Base-by-base conservation (phyloP, 2,888 invertebrate genomes). In the Diplolepis rosae region DNA sequence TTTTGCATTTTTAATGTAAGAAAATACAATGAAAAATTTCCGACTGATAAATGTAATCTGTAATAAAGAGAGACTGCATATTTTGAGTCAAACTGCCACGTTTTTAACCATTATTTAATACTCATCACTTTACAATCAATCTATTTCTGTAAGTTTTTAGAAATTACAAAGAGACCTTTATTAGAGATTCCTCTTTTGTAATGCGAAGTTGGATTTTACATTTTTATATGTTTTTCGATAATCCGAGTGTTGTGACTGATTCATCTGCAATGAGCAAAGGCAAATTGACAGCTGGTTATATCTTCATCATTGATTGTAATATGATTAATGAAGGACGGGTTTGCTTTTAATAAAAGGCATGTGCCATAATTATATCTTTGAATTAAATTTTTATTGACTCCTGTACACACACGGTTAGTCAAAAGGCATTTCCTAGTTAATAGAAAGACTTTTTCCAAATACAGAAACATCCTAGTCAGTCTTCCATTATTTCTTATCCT, bases 341-440 rank as follows among this genome's bases (percentile, higher is more conserved):
- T 61, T 61, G 61, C 61, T 61, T 61, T 61, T 39, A 61, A 61
- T 61, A 61, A 61, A 61, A 61, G 61, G 61, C 39, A 61, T 61
- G 61, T 61, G 61, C 61, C 61, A 61, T 61, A 39, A 61, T 61
- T 61, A 61, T 39, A 39, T 32, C 39, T 61, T 7, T 7, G 7
- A 39, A 35, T 39, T 27, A 4, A 39, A 39, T 22, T 39, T 39
- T 61, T 32, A 56, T 24, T 11, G 22, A 13, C 13, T 1, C 27
- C 7, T 42, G 13, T 2, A 13, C 3, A 42, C 7, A 13, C n/a
- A 42, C 3, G 3, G n/a, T 42, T 13, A 13, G 42, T 42, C 7
- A 48, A 45, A 15, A 6, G 5, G 7, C 39, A 13, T 52, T 28
- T 6, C 27, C 27, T 52, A 0, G 1, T n/a, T 7, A 45, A 45